A percentile compares a stretch with the other conserved stretches of the same genome.
Evolutionary conservation across 2,797 vertebrate genomes (phyloP).

Genomic region (Phrynocephalus vlangalii): DNA sequence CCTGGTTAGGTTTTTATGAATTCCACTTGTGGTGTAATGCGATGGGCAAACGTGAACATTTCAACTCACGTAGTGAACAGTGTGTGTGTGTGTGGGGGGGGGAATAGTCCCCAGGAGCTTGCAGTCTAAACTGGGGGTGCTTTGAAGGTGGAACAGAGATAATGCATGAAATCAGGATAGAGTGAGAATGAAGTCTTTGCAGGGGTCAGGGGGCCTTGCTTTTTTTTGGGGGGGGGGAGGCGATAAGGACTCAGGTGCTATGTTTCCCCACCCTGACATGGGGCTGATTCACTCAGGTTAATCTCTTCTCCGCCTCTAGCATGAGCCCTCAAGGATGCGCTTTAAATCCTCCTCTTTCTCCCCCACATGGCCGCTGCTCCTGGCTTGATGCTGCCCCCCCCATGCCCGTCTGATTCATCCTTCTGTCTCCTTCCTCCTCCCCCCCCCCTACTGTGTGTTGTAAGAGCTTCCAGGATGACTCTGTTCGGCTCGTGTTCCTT

Average conservation of each 20-base stretch:
- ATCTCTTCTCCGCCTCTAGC: neutral
- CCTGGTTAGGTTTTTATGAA: neutral
- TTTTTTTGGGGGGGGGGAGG: neutral
- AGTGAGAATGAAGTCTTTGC: neutral
- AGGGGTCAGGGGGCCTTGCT: too few species aligned
- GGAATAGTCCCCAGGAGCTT: neutral
- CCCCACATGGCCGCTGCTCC: neutral
- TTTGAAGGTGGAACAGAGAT: too few species aligned
- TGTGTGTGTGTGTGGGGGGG: too few species aligned
- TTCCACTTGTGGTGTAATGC: neutral
- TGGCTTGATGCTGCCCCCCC: neutral
- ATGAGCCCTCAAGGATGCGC: neutral
- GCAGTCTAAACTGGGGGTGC: neutral
- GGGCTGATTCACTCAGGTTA: neutral
- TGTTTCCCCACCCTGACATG: neutral
- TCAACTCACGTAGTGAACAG: neutral
- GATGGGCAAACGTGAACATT: neutral
- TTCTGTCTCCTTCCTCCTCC: neutral
- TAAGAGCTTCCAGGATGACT: neutral
- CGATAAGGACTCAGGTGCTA: too few species aligned
- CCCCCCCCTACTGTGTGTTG: constrained; percentile 9
- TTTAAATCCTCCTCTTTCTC: too few species aligned
- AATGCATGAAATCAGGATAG: neutral
- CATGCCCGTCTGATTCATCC: constrained; percentile 4
- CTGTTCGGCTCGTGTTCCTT: neutral